These are phyloP conservation scores for Platichthys flesus DNA, from an alignment of 2,113 vertebrate species.

Conservation along the genomic window DNA sequence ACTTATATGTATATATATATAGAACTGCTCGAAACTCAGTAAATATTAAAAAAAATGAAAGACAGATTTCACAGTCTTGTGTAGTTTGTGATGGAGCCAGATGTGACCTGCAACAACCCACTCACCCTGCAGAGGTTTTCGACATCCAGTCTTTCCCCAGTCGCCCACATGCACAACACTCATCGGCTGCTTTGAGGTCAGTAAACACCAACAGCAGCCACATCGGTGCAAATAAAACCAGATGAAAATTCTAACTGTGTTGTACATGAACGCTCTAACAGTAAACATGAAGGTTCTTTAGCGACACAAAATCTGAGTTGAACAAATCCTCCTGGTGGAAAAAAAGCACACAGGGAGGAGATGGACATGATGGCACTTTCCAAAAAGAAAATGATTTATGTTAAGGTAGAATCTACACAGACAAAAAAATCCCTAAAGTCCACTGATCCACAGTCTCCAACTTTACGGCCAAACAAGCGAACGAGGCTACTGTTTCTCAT, in stretches of 20 bases:
- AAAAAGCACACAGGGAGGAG: constrained; percentile 17
- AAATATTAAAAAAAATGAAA: background rate
- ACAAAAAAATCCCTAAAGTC: constrained; percentile 12
- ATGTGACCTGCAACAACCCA: constrained; percentile 10
- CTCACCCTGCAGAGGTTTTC: background rate
- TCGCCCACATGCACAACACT: background rate
- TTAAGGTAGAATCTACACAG: constrained; percentile 7
- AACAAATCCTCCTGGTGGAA: constrained; percentile 17
- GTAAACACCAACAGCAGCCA: background rate
- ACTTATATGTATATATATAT: background rate
- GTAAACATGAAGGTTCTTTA: constrained; percentile 25
- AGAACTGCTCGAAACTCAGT: background rate
- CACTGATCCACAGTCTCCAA: constrained; percentile 17
- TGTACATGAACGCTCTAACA: constrained; percentile 5
- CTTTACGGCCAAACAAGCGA: background rate
- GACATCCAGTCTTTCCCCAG: constrained; percentile 21
- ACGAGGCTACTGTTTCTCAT: constrained; percentile 35
- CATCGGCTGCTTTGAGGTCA: background rate
- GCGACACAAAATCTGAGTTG: constrained; percentile 1
- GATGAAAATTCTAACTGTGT: background rate
- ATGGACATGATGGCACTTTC: constrained; percentile 34
- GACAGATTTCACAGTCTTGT: background rate
- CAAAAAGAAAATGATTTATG: constrained; percentile 55
- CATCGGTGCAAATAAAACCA: constrained; percentile 18
- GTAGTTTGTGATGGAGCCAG: constrained; percentile 12